Percentiles rank a stretch among this genome's conserved stretches.
Evolutionary conservation across 2,113 vertebrate species (phyloP).

Genomic region (Scophthalmus maximus): DNA sequence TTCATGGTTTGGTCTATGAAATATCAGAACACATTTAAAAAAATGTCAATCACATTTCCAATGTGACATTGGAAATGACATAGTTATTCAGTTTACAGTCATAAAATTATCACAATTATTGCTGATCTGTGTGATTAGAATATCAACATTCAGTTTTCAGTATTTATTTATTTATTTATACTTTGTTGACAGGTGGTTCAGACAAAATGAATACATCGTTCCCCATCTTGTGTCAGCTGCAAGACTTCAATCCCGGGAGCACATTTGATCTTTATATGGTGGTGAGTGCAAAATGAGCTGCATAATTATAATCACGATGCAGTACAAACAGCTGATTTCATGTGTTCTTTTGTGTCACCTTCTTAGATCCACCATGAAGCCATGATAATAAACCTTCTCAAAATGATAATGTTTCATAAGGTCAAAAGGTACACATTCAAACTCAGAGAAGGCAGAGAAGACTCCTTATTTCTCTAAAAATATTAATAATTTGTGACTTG

Average conservation of each 20-base stretch:
- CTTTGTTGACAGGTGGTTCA: constrained; percentile 87
- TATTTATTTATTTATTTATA: neutral
- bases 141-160: too few species aligned
- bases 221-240: constrained; percentile 88
- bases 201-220: constrained; percentile 90
- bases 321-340: neutral
- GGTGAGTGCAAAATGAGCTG: constrained; percentile 82
- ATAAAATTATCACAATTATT: too few species aligned
- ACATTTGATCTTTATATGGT: constrained; percentile 94
- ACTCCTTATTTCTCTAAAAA: neutral
- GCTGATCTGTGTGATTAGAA: too few species aligned
- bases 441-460: neutral
- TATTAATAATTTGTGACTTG: neutral
- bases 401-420: constrained; percentile 93
- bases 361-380: constrained; percentile 92
- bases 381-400: constrained; percentile 93
- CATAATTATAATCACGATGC: neutral
- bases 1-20: too few species aligned
- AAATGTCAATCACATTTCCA: too few species aligned
- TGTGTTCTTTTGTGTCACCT: neutral
- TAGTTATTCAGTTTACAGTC: too few species aligned
- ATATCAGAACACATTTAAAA: too few species aligned
- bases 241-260: constrained; percentile 91
- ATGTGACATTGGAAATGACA: too few species aligned
- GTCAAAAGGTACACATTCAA: constrained; percentile 75